These are phyloP conservation scores for Callyntrura sp. DNA, from an alignment of 2,888 invertebrate genomes.

Conservation along the genomic window DNA sequence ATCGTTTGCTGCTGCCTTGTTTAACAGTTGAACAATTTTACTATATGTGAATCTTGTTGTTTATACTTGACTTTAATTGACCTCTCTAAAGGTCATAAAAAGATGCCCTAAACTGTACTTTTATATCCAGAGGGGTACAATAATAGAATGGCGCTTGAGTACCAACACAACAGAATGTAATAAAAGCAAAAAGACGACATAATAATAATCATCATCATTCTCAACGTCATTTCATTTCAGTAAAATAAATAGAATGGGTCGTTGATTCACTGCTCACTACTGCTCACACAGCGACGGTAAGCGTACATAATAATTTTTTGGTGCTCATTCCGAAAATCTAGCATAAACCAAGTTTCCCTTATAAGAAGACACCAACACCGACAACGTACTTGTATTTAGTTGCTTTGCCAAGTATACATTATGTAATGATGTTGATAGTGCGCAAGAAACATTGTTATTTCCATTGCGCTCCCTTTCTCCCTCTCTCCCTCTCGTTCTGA, in stretches of 20 bases:
- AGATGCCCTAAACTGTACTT: constrained; percentile 41
- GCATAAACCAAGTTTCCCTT: constrained; percentile 5
- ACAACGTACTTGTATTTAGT: not conserved
- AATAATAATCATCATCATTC: constrained; percentile 44
- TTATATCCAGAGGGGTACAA: not conserved
- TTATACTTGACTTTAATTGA: constrained; percentile 59
- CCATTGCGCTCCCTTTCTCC: not conserved
- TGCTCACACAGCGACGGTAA: not conserved
- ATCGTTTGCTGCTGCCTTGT: not conserved
- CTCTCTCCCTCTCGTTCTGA: not conserved
- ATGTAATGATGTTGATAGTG: constrained; percentile 12
- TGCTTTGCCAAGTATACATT: not conserved
- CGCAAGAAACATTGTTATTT: constrained; percentile 42
- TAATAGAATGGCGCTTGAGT: not conserved
- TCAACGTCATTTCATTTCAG: constrained; percentile 44
- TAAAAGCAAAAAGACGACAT: constrained; percentile 45
- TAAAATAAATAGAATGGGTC: constrained; percentile 59
- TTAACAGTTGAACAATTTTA: not conserved
- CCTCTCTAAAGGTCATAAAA: constrained; percentile 66
- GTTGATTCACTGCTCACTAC: constrained; percentile 35
- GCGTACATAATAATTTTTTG: not conserved
- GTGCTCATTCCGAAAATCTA: constrained; percentile 23
- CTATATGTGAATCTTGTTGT: constrained; percentile 11
- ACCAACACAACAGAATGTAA: constrained; percentile 6
- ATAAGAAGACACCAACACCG: not conserved